These are phyloP conservation scores for Euglossa dilemma DNA, from an alignment of 1,140 invertebrate genomes.

Conservation along the genomic window DNA sequence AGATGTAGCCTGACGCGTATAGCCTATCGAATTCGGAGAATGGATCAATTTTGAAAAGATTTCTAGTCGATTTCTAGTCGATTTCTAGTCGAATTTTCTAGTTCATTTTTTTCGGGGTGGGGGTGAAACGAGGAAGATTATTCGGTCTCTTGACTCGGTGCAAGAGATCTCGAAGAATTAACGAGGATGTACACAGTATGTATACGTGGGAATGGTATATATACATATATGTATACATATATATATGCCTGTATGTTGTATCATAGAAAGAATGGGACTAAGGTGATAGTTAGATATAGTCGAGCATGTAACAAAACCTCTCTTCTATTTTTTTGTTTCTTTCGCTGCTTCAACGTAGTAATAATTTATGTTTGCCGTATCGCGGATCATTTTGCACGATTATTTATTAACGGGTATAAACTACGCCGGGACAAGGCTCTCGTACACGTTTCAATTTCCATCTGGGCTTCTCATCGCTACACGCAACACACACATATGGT, in stretches of 20 bases:
- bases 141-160: conserved; percentile 9
- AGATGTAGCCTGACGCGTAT: neutral
- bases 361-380: conserved; percentile 32
- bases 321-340: conserved; percentile 5
- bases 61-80: conserved; percentile 9
- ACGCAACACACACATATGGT: conserved; percentile 30
- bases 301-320: conserved; percentile 47
- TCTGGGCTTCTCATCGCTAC: conserved; percentile 37
- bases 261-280: conserved; percentile 16
- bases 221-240: conserved; percentile 14
- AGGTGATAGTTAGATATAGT: conserved; percentile 10
- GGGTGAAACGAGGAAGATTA: neutral
- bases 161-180: conserved; percentile 12
- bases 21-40: neutral
- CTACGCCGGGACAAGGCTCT: neutral
- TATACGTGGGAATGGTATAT: neutral
- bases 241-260: conserved; percentile 25
- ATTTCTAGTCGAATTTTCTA: neutral
- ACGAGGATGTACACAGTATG: conserved; percentile 11
- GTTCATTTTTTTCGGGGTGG: no score
- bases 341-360: conserved; percentile 44
- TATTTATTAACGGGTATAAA: conserved; percentile 30
- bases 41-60: no score
- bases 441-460: conserved; percentile 28
- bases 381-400: conserved; percentile 41